phyloP scores from a whole-genome alignment of 2,888 invertebrate species.

The Hypolimnas misippus region DNA sequence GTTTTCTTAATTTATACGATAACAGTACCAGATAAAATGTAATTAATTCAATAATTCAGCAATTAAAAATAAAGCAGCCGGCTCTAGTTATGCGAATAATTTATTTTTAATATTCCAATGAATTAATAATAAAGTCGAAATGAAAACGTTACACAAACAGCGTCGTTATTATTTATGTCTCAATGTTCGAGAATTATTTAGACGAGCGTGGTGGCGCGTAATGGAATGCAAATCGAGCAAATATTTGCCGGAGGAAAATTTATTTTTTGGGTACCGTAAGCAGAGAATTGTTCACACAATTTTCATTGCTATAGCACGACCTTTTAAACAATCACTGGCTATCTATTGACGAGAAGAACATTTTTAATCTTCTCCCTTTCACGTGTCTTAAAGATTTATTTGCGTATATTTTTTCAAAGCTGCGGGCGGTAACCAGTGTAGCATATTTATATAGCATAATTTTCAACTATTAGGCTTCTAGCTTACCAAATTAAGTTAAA shows the following conservation, averaged over 20 bases:
- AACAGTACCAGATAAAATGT: no score
- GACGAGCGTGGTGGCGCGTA: slow-evolving; percentile 41
- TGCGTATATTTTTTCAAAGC: no score
- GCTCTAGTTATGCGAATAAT: background rate
- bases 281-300: slow-evolving; percentile 5
- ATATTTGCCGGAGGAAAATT: slow-evolving; percentile 44
- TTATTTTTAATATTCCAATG: slow-evolving; percentile 14
- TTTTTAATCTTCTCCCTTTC: no score
- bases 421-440: no score
- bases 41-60: background rate
- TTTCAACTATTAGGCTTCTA: no score
- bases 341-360: background rate
- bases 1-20: no score
- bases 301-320: background rate
- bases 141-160: slow-evolving; percentile 27
- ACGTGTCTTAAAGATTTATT: no score
- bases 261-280: slow-evolving; percentile 32
- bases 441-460: no score
- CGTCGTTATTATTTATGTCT: slow-evolving; percentile 37
- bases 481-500: no score
- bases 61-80: background rate
- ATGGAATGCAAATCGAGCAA: slow-evolving; percentile 48
- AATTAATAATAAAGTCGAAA: slow-evolving; percentile 23
- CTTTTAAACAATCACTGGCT: background rate
- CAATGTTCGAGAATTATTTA: slow-evolving; percentile 39